phyloP scores from a whole-genome alignment of 2,888 invertebrate genomes.

The Rhingia rostrata region DNA sequence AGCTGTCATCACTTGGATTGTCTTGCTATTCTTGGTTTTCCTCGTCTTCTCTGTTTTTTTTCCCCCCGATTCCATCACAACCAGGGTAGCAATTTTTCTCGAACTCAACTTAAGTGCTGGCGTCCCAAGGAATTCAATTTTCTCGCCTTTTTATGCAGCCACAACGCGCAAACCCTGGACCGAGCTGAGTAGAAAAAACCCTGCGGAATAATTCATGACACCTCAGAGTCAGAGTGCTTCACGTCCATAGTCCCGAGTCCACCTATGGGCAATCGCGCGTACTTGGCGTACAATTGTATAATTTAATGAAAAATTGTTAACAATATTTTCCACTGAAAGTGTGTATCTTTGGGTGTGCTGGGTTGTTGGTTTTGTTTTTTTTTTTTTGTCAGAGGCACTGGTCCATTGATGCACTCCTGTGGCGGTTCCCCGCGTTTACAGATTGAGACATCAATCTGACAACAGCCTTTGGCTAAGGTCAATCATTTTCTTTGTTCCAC shows the following conservation, averaged over 20 bases:
- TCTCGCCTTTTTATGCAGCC: constrained; percentile 69
- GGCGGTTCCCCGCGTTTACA: constrained; percentile 33
- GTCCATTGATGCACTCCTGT: constrained; percentile 59
- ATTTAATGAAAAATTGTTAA: constrained; percentile 73
- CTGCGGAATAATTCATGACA: constrained; percentile 72
- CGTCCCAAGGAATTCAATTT: constrained; percentile 71
- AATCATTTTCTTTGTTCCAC: constrained; percentile 70
- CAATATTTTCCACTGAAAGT: constrained; percentile 59
- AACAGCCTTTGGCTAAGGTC: constrained; percentile 68
- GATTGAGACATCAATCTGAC: constrained; percentile 74
- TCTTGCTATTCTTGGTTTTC: constrained; percentile 38
- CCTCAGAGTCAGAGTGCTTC: constrained; percentile 42
- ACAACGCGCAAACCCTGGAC: constrained; percentile 66
- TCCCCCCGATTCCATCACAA: neutral
- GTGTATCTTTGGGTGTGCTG: constrained; percentile 11
- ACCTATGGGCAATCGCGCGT: constrained; percentile 53
- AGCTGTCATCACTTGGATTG: constrained; percentile 66
- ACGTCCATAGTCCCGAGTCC: constrained; percentile 21
- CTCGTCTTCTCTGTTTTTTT: constrained; percentile 17
- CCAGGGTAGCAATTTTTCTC: constrained; percentile 48
- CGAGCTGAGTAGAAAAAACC: constrained; percentile 27
- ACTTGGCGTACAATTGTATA: constrained; percentile 54
- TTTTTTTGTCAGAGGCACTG: constrained; percentile 11
- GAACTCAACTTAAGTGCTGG: constrained; percentile 62
- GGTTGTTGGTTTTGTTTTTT: neutral